Percentiles rank a stretch among this genome's conserved stretches.
Conservation (phyloP, 2,113 vertebrate species). For the Hemibagrus wyckioides region DNA sequence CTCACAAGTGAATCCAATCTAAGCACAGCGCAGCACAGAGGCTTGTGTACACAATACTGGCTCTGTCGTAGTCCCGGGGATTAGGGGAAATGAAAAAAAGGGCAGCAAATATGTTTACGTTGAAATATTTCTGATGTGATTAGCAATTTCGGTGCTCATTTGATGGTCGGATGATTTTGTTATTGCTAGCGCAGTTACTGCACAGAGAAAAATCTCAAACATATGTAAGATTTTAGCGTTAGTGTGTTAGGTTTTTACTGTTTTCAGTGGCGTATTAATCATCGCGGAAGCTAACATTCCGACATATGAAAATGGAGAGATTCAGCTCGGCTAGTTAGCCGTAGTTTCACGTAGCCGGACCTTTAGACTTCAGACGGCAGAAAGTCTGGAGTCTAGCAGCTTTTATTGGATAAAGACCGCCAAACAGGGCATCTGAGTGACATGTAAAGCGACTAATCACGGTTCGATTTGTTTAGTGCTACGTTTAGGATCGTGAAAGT, state of each 20-base stretch:
- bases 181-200: not conserved
- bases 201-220: not conserved
- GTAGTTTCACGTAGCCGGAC: too few species aligned
- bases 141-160: not conserved
- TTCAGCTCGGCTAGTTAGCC: not conserved
- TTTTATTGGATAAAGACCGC: too few species aligned
- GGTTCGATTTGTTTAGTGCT: too few species aligned
- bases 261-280: not conserved
- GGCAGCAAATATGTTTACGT: not conserved
- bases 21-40: not conserved
- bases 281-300: not conserved
- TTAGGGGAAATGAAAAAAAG: not conserved
- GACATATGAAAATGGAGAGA: not conserved
- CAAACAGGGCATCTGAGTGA: too few species aligned
- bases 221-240: not conserved
- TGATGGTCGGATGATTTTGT: not conserved
- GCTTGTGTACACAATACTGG: not conserved
- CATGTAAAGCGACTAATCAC: too few species aligned
- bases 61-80: not conserved
- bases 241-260: not conserved
- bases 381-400: too few species aligned
- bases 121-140: not conserved
- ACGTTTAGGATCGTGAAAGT: too few species aligned
- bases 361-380: too few species aligned
- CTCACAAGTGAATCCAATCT: slow-evolving; percentile 19